phyloP scores from a whole-genome alignment of 2,113 vertebrate species.

The Microtus richardsoni region DNA sequence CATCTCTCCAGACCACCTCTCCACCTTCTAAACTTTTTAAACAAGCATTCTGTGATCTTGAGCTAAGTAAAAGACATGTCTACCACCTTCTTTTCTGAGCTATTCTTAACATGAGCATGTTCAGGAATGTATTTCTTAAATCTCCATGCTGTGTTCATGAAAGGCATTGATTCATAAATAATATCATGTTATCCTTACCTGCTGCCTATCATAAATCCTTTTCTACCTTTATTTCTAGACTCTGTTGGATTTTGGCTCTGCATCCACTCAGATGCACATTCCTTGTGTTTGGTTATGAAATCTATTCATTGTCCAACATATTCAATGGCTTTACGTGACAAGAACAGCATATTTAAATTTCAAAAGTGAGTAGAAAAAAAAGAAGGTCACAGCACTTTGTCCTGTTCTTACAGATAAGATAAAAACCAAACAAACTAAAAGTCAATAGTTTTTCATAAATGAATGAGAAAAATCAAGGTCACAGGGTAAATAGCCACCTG shows the following conservation, averaged over 20 bases:
- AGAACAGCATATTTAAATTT: not conserved
- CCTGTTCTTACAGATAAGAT: not conserved
- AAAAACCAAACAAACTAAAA: conserved; percentile 45
- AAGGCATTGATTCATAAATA: not conserved
- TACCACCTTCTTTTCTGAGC: no score
- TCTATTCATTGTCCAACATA: not conserved
- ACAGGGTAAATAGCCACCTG: not conserved
- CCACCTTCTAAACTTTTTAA: no score
- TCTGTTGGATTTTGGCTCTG: not conserved
- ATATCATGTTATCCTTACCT: not conserved
- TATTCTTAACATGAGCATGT: no score
- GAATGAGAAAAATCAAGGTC: not conserved
- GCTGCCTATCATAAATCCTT: not conserved
- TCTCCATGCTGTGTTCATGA: no score
- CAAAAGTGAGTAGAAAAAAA: not conserved
- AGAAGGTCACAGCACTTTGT: not conserved
- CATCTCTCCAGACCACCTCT: no score
- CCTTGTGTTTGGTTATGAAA: not conserved
- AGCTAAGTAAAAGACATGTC: no score
- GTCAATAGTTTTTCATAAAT: not conserved
- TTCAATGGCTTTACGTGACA: not conserved
- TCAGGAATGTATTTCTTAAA: no score
- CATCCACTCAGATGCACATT: not conserved
- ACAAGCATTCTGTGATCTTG: no score
- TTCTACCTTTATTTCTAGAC: not conserved